Percentiles rank a stretch among this genome's conserved stretches.
These are phyloP conservation scores for Sinocyclocheilus rhinocerous DNA, from an alignment of 2,113 vertebrate genomes.

Conservation along the genomic window DNA sequence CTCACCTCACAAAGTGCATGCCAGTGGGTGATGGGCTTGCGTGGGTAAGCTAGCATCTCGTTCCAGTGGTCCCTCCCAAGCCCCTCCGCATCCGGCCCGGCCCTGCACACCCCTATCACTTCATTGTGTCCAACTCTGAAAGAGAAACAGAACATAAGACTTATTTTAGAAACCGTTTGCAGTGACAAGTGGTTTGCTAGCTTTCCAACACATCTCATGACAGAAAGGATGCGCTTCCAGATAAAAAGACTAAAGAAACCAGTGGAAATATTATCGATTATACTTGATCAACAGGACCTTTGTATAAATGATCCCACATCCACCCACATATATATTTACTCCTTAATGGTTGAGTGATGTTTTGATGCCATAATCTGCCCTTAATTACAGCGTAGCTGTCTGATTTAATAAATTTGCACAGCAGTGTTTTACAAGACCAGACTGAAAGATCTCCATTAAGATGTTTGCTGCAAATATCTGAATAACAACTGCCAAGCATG, in stretches of 20 bases:
- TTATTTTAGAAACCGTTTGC: background rate
- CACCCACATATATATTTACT: background rate
- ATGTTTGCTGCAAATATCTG: background rate
- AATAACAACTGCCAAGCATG: background rate
- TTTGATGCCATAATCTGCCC: background rate
- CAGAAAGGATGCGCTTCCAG: background rate
- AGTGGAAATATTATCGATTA: background rate
- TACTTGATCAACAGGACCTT: background rate
- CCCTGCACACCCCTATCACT: constrained; percentile 92
- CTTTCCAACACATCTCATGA: background rate
- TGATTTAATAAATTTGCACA: background rate
- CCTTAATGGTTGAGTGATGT: background rate
- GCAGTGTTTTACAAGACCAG: background rate
- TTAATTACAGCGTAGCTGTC: background rate
- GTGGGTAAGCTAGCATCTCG: constrained; percentile 96
- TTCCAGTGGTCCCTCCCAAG: constrained; percentile 98
- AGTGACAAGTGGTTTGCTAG: background rate
- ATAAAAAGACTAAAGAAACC: background rate
- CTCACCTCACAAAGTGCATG: constrained; percentile 92
- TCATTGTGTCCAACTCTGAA: constrained; percentile 97
- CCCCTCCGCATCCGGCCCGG: constrained; percentile 91
- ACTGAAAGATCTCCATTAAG: background rate
- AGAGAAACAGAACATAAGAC: background rate
- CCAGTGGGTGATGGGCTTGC: constrained; percentile 99
- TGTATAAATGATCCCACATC: background rate